Percentiles rank a stretch among this genome's conserved stretches.
Conservation (phyloP, 2,113 vertebrate species). For the Oxyruncus cristatus region DNA sequence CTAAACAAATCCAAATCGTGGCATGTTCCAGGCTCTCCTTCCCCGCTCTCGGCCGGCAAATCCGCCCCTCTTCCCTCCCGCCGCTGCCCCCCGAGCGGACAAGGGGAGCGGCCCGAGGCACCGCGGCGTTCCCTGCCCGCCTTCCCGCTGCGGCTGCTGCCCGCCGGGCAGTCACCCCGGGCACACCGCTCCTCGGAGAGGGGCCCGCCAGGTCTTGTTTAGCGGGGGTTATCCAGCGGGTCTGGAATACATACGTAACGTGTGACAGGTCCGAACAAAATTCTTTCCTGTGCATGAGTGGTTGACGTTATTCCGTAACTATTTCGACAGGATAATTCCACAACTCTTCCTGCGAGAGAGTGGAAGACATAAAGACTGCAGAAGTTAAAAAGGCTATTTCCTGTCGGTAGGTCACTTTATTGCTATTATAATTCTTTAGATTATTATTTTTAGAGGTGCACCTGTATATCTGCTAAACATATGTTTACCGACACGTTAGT, state of each 20-base stretch:
- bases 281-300: not conserved
- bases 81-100: not conserved
- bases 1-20: not conserved
- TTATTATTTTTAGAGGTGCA: not conserved
- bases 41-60: not conserved
- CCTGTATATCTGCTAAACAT: not conserved
- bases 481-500: not conserved
- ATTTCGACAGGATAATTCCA: slow-evolving; percentile 6
- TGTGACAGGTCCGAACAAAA: slow-evolving; percentile 21
- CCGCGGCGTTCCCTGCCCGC: not conserved
- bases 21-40: not conserved
- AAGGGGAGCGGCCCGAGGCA: too few relatives aligned
- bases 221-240: not conserved
- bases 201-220: not conserved
- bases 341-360: not conserved
- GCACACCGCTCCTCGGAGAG: not conserved
- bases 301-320: slow-evolving; percentile 20
- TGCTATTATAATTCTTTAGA: not conserved
- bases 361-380: slow-evolving; percentile 6
- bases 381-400: slow-evolving; percentile 13
- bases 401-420: slow-evolving; percentile 39
- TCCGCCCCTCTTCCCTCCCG: too few relatives aligned
- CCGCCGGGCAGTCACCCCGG: not conserved
- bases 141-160: not conserved
- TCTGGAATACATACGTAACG: not conserved